Evolutionary conservation across 2,888 invertebrate genomes (phyloP).

Genomic region (Pycnomerus fuliginosus): DNA sequence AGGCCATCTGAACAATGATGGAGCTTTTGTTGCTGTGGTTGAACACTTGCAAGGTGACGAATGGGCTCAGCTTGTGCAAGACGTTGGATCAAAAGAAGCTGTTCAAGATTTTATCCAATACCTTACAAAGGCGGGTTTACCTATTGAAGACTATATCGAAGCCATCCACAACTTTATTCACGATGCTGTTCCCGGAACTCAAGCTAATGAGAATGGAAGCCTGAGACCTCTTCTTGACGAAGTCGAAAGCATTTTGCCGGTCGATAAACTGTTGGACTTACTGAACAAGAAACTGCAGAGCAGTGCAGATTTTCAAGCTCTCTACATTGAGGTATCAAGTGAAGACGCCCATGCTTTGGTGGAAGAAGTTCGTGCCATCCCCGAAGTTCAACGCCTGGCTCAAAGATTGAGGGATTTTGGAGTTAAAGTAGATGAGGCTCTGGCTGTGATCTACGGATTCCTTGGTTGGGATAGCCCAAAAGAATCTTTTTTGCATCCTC

Average conservation of each 20-base stretch:
- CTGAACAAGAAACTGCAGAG: conserved; percentile 30
- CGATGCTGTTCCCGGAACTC: conserved; percentile 14
- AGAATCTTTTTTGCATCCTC: not conserved
- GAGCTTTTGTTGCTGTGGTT: conserved; percentile 32
- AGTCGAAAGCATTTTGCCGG: conserved; percentile 28
- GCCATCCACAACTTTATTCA: conserved; percentile 17
- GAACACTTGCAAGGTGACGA: conserved; percentile 35
- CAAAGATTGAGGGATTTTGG: conserved; percentile 29
- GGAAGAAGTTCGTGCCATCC: conserved; percentile 31
- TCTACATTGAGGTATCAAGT: conserved; percentile 32
- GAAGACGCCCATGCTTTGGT: conserved; percentile 31
- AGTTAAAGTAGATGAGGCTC: conserved; percentile 28
- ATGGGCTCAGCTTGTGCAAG: conserved; percentile 31
- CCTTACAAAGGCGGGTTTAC: conserved; percentile 29
- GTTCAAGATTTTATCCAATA: conserved; percentile 28
- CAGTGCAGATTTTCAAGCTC: conserved; percentile 32
- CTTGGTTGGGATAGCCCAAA: conserved; percentile 31
- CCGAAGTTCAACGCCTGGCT: conserved; percentile 31
- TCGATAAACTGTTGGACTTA: conserved; percentile 27
- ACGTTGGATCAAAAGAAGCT: conserved; percentile 20
- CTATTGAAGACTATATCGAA: conserved; percentile 23
- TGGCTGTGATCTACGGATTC: conserved; percentile 28
- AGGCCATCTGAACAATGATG: conserved; percentile 31
- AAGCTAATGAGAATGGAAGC: conserved; percentile 10
- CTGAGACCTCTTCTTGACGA: conserved; percentile 30